Conservation (phyloP, 2,797 vertebrate species). For the Sciaenops ocellatus region DNA sequence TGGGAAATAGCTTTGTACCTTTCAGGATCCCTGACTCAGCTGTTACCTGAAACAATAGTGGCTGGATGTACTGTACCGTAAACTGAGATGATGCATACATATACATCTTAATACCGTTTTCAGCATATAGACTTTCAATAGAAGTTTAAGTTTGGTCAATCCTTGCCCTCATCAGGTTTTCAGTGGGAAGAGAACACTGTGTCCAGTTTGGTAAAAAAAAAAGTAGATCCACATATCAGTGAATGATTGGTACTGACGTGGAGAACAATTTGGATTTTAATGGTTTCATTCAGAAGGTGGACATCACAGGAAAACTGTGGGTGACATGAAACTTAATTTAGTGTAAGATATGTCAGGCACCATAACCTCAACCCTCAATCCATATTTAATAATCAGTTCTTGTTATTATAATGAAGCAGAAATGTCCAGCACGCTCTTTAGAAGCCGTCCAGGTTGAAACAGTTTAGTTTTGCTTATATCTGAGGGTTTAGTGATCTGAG, state of each 20-base stretch:
- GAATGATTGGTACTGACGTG: neutral
- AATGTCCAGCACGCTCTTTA: no score
- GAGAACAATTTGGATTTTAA: slow-evolving; percentile 9
- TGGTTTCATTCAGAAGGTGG: neutral
- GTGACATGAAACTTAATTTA: slow-evolving; percentile 2
- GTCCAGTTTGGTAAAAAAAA: no score
- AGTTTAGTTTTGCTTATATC: no score
- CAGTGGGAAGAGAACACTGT: neutral
- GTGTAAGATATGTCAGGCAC: neutral
- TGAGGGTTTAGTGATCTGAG: no score
- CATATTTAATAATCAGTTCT: no score
- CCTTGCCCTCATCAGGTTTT: neutral
- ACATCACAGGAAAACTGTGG: neutral
- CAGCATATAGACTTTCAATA: slow-evolving; percentile 12
- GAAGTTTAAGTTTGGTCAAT: neutral
- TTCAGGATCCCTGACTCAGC: slow-evolving; percentile 63
- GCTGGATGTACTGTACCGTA: slow-evolving; percentile 34
- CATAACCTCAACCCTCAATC: no score
- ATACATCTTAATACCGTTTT: slow-evolving; percentile 12
- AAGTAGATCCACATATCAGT: neutral
- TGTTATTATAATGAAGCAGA: no score
- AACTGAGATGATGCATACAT: slow-evolving; percentile 21
- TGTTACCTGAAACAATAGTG: slow-evolving; percentile 57
- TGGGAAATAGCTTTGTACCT: slow-evolving; percentile 63
- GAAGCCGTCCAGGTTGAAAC: no score